A percentile compares a stretch with the other conserved stretches of the same genome.
These are phyloP conservation scores for Zootoca vivipara DNA, from an alignment of 2,113 vertebrate species.

Conservation along the genomic window DNA sequence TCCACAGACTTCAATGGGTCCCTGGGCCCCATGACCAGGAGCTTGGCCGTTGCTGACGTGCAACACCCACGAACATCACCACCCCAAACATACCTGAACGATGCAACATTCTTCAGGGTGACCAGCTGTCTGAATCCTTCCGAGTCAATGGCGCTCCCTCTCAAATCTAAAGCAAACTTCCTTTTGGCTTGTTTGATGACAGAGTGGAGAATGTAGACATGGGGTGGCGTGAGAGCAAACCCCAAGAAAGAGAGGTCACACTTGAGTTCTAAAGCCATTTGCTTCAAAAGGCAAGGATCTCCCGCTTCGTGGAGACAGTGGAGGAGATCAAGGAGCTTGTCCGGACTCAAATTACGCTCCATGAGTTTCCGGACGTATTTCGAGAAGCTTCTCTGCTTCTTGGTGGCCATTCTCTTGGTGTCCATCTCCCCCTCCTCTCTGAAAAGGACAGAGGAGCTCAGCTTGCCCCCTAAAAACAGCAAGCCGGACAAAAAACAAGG, in stretches of 20 bases:
- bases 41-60: neutral
- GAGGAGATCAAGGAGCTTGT: slow-evolving; percentile 83
- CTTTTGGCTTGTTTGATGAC: slow-evolving; percentile 72
- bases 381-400: slow-evolving; percentile 75
- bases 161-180: slow-evolving; percentile 83
- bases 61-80: neutral
- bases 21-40: neutral
- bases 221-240: slow-evolving; percentile 77
- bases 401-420: slow-evolving; percentile 37
- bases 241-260: slow-evolving; percentile 80
- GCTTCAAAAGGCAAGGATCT: slow-evolving; percentile 66
- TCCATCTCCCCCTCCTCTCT: neutral
- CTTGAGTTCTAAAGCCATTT: slow-evolving; percentile 77
- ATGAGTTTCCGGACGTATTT: slow-evolving; percentile 78
- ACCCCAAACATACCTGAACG: slow-evolving; percentile 81
- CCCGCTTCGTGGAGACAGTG: slow-evolving; percentile 83
- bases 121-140: slow-evolving; percentile 81
- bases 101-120: slow-evolving; percentile 77
- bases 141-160: slow-evolving; percentile 79
- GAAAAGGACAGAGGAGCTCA: slow-evolving; percentile 52
- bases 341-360: slow-evolving; percentile 64
- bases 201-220: slow-evolving; percentile 77
- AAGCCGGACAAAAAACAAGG: slow-evolving; percentile 84
- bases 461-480: slow-evolving; percentile 74
- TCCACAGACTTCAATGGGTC: neutral